Conservation (phyloP, 2,888 invertebrate genomes). For the Agonopterix heracliana region DNA sequence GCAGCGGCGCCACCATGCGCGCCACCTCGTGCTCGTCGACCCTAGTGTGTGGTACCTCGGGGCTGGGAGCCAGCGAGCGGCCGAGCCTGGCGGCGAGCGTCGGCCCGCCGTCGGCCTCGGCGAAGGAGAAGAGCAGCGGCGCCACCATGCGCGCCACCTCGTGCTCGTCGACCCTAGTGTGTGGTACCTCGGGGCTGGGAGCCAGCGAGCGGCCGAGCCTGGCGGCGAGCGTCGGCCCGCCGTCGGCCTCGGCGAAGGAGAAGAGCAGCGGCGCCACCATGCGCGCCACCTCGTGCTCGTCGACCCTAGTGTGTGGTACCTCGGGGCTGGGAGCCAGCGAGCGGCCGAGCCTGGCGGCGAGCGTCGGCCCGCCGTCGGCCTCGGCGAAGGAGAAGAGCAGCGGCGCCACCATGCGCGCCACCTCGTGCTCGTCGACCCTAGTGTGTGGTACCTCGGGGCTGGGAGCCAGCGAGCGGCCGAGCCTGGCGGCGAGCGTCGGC, state of each 20-base stretch:
- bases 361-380: conserved; percentile 87
- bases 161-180: conserved; percentile 95
- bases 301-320: too few species aligned
- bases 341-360: conserved; percentile 86
- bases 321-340: conserved; percentile 69
- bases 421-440: conserved; percentile 96
- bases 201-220: conserved; percentile 83
- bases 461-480: conserved; percentile 80
- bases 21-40: conserved; percentile 96
- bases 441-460: too few species aligned
- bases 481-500: conserved; percentile 83
- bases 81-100: conserved; percentile 88
- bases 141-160: conserved; percentile 94
- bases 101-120: conserved; percentile 90
- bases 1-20: conserved; percentile 91
- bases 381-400: conserved; percentile 96
- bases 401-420: conserved; percentile 93
- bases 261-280: conserved; percentile 95
- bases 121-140: conserved; percentile 95
- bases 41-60: too few species aligned
- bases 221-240: conserved; percentile 83
- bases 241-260: conserved; percentile 93
- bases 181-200: too few species aligned
- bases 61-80: conserved; percentile 68
- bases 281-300: conserved; percentile 95